A percentile compares a stretch with the other conserved stretches of the same genome.
Conservation (phyloP, 2,888 invertebrate genomes). For the Galerucella pusilla region DNA sequence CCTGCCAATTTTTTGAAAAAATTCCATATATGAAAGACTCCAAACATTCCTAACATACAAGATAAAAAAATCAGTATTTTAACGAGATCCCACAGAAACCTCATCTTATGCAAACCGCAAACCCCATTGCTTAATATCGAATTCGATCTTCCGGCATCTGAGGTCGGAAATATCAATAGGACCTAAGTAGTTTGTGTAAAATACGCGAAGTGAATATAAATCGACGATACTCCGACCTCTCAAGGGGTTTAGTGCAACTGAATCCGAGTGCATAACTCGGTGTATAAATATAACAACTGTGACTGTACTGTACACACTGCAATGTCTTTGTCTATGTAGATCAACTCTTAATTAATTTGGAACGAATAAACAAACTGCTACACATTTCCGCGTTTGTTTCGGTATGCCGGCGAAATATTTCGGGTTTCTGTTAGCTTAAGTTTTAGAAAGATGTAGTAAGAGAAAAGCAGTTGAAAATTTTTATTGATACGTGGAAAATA, state of each 20-base stretch:
- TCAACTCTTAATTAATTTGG: slow-evolving; percentile 8
- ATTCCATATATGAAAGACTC: too few species aligned
- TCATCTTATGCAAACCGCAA: too few species aligned
- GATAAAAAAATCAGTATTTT: too few species aligned
- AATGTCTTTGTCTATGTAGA: slow-evolving; percentile 13
- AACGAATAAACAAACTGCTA: slow-evolving; percentile 1
- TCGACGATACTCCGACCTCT: neutral
- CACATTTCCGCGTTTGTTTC: neutral
- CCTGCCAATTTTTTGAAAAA: too few species aligned
- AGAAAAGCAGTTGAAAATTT: neutral
- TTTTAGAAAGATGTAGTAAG: neutral
- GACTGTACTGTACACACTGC: neutral
- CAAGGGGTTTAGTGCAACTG: neutral
- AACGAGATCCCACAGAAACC: too few species aligned
- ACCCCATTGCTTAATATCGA: neutral
- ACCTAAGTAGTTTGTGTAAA: neutral
- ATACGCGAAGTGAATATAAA: slow-evolving; percentile 8
- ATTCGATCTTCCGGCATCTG: neutral
- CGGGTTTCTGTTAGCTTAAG: neutral
- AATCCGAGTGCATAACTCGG: neutral
- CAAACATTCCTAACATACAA: too few species aligned
- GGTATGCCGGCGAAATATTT: neutral
- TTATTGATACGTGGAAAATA: too few species aligned
- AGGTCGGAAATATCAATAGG: slow-evolving; percentile 10
- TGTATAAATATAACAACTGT: slow-evolving; percentile 3